These are phyloP conservation scores for Drosophila eugracilis DNA, from an alignment of 1,140 invertebrate species.

Conservation along the genomic window DNA sequence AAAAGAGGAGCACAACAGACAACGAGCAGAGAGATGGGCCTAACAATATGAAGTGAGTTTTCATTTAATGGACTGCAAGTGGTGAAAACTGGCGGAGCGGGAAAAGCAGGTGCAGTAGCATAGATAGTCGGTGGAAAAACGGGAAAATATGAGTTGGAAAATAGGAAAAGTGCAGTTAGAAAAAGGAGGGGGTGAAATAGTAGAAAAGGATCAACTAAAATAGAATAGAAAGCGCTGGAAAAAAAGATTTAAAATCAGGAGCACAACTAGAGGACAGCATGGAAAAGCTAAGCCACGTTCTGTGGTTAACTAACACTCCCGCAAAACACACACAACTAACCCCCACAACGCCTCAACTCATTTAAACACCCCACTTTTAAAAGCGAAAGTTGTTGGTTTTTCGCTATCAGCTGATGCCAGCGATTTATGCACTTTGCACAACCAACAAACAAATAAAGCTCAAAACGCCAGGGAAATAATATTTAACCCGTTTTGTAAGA, in stretches of 20 bases:
- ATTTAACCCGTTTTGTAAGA: not conserved
- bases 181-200: too few species aligned
- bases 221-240: not conserved
- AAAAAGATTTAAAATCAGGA: not conserved
- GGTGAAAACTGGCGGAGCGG: slow-evolving; percentile 25
- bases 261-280: slow-evolving; percentile 17
- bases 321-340: slow-evolving; percentile 21
- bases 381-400: slow-evolving; percentile 47
- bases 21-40: slow-evolving; percentile 25
- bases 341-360: not conserved
- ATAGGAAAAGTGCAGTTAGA: too few species aligned
- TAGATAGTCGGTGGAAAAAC: slow-evolving; percentile 22
- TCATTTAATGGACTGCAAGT: slow-evolving; percentile 75
- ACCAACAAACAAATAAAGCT: slow-evolving; percentile 22
- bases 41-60: slow-evolving; percentile 77
- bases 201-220: not conserved
- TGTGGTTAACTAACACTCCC: slow-evolving; percentile 58
- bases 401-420: slow-evolving; percentile 51
- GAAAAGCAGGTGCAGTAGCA: slow-evolving; percentile 35
- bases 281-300: slow-evolving; percentile 57
- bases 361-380: not conserved
- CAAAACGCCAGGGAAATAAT: not conserved
- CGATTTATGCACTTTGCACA: slow-evolving; percentile 39
- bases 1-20: slow-evolving; percentile 12
- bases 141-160: not conserved